These are phyloP conservation scores for Engraulis encrasicolus DNA, from an alignment of 2,113 vertebrate species.

Conservation along the genomic window DNA sequence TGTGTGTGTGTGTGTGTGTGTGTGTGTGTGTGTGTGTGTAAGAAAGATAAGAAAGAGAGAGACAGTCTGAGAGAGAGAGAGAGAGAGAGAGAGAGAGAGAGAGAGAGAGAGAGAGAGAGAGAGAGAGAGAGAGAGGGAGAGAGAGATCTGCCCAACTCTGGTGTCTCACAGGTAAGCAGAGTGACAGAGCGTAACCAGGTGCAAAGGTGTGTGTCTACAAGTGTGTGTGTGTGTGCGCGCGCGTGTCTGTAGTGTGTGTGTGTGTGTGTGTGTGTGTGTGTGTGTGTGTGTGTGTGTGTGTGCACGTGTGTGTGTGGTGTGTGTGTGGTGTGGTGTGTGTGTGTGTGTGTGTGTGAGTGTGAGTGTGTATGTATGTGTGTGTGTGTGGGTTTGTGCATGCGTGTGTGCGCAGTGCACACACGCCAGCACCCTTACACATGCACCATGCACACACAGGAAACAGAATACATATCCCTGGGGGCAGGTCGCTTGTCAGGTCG, in stretches of 20 bases:
- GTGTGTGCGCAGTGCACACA: too few relatives aligned
- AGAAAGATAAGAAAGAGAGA: too few relatives aligned
- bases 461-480: not conserved
- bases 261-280: slow-evolving; percentile 30
- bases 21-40: too few relatives aligned
- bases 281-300: slow-evolving; percentile 24
- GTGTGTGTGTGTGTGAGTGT: slow-evolving; percentile 23
- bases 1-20: too few relatives aligned
- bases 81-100: not conserved
- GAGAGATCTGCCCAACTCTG: not conserved
- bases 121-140: not conserved
- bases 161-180: not conserved
- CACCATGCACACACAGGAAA: not conserved
- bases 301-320: too few relatives aligned
- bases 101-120: not conserved
- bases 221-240: slow-evolving; percentile 25
- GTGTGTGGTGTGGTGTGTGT: too few relatives aligned
- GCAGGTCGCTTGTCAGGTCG: not conserved
- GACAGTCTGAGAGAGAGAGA: too few relatives aligned
- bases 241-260: too few relatives aligned
- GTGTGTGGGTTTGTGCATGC: too few relatives aligned
- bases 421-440: too few relatives aligned
- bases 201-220: too few relatives aligned
- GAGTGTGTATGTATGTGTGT: too few relatives aligned
- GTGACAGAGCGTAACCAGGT: slow-evolving; percentile 19